phyloP scores from a whole-genome alignment of 2,888 invertebrate species.

The Chrysopilus asiliformis region DNA sequence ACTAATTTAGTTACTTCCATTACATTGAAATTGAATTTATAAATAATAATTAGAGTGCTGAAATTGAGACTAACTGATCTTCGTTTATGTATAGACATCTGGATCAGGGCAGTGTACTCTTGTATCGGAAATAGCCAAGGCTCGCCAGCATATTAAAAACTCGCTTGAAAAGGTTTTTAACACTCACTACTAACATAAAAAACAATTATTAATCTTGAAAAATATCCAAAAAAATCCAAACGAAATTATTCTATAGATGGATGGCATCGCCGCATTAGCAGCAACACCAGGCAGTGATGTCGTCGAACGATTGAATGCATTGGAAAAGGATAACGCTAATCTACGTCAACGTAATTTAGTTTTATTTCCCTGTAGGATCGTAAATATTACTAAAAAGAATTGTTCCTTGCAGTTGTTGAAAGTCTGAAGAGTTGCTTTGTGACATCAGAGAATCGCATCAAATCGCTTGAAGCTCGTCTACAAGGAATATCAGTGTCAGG shows the following conservation, averaged over 20 bases:
- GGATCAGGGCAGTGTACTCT: slow-evolving; percentile 42
- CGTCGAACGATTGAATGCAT: slow-evolving; percentile 38
- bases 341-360: slow-evolving; percentile 32
- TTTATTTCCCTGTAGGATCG: too few species aligned
- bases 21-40: too few species aligned
- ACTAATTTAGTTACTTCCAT: too few species aligned
- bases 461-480: slow-evolving; percentile 23
- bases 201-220: neutral
- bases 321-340: slow-evolving; percentile 47
- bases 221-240: neutral
- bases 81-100: too few species aligned
- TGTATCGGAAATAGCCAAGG: slow-evolving; percentile 75
- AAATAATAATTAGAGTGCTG: too few species aligned
- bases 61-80: too few species aligned
- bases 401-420: slow-evolving; percentile 21
- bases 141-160: slow-evolving; percentile 70
- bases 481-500: slow-evolving; percentile 5
- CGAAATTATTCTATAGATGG: slow-evolving; percentile 43
- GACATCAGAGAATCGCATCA: slow-evolving; percentile 30
- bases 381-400: too few species aligned
- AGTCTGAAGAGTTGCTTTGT: slow-evolving; percentile 27
- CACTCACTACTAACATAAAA: slow-evolving; percentile 5
- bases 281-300: slow-evolving; percentile 38
- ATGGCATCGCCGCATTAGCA: slow-evolving; percentile 45
- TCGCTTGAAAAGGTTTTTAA: slow-evolving; percentile 55